Percentiles rank a stretch among this genome's conserved stretches.
phyloP scores from a whole-genome alignment of 1,140 invertebrate genomes.

The Orius insidiosus region DNA sequence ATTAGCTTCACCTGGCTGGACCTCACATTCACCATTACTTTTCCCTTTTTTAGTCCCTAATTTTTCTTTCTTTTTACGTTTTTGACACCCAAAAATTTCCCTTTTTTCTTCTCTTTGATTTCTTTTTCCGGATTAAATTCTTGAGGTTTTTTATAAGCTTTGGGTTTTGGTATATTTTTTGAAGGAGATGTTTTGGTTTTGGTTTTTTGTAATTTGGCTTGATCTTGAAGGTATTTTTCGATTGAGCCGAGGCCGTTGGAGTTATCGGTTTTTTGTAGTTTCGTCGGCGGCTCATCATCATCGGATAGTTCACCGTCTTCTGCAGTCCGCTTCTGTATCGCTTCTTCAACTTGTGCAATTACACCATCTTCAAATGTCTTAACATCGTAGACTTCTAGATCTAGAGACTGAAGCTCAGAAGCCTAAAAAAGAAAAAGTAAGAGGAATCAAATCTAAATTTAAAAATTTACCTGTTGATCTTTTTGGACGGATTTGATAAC shows the following conservation, averaged over 20 bases:
- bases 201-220: slow-evolving; percentile 7
- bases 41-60: slow-evolving; percentile 20
- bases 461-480: slow-evolving; percentile 9
- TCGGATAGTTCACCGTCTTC: slow-evolving; percentile 28
- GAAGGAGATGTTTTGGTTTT: slow-evolving; percentile 3
- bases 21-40: slow-evolving; percentile 14
- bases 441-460: neutral
- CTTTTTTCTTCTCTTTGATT: slow-evolving; percentile 21
- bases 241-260: neutral
- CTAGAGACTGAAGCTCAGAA: slow-evolving; percentile 26
- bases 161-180: neutral
- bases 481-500: slow-evolving; percentile 7
- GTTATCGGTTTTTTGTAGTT: slow-evolving; percentile 13
- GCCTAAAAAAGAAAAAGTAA: no score
- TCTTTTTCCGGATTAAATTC: slow-evolving; percentile 8
- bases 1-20: slow-evolving; percentile 17
- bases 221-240: slow-evolving; percentile 17
- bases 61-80: slow-evolving; percentile 23
- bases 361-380: slow-evolving; percentile 32
- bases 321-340: slow-evolving; percentile 22
- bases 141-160: neutral
- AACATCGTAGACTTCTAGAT: slow-evolving; percentile 32
- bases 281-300: slow-evolving; percentile 45
- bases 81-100: slow-evolving; percentile 15
- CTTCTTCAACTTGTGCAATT: slow-evolving; percentile 31